Evolutionary conservation across 2,888 invertebrate genomes (phyloP).

Genomic region (Trichogramma evanescens): DNA sequence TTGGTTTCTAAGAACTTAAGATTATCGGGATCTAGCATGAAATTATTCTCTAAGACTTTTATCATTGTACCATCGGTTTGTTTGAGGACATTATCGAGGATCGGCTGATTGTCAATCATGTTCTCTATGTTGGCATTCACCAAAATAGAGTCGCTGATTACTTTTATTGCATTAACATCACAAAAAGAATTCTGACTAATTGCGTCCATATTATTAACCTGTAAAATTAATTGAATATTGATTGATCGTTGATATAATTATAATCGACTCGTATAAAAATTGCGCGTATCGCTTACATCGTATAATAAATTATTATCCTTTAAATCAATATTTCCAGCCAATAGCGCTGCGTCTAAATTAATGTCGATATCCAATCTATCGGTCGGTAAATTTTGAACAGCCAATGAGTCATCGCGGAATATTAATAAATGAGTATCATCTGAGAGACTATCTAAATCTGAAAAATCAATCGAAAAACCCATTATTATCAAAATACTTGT

Average conservation of each 20-base stretch:
- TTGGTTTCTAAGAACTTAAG: conserved; percentile 34
- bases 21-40: conserved; percentile 34
- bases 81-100: conserved; percentile 37
- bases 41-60: conserved; percentile 34
- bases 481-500: conserved; percentile 3
- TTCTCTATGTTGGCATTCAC: conserved; percentile 33
- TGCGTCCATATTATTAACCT: conserved; percentile 40
- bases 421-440: conserved; percentile 40
- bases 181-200: conserved; percentile 36
- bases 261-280: neutral
- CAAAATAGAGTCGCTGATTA: conserved; percentile 32
- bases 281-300: neutral
- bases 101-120: conserved; percentile 30
- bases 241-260: neutral
- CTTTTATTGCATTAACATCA: conserved; percentile 31
- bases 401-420: conserved; percentile 38
- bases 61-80: conserved; percentile 33
- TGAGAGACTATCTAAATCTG: conserved; percentile 38
- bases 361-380: conserved; percentile 38
- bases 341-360: conserved; percentile 38
- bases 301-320: conserved; percentile 32
- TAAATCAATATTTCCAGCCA: conserved; percentile 33
- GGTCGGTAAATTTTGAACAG: conserved; percentile 36
- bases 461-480: conserved; percentile 1
- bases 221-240: neutral